A percentile compares a stretch with the other conserved stretches of the same genome.
Conservation (phyloP, 2,888 invertebrate species). For the Melipona beecheii region DNA sequence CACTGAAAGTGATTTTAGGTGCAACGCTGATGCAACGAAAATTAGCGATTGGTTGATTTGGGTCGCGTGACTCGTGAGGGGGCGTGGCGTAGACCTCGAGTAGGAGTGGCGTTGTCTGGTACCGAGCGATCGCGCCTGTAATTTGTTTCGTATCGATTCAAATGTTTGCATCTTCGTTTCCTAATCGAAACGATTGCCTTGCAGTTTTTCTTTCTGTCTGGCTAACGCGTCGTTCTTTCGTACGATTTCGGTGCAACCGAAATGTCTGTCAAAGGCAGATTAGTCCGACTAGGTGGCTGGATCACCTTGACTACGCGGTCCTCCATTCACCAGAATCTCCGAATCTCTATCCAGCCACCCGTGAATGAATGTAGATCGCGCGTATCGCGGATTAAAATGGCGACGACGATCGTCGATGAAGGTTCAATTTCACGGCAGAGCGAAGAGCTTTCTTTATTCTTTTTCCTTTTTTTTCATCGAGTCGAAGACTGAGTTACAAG, state of each 20-base stretch:
- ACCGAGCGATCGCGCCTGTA: too few relatives aligned
- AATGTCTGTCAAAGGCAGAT: neutral
- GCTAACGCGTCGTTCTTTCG: neutral
- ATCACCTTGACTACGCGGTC: neutral
- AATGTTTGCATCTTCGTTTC: too few relatives aligned
- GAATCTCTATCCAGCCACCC: neutral
- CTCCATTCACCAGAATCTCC: neutral
- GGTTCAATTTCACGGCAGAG: neutral
- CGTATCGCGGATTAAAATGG: neutral
- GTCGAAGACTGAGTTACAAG: slow-evolving; percentile 37
- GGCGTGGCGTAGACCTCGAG: too few relatives aligned
- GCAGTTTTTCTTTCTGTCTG: neutral
- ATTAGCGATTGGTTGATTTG: too few relatives aligned
- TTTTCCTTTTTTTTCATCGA: neutral
- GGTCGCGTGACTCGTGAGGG: too few relatives aligned
- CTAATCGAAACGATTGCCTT: too few relatives aligned
- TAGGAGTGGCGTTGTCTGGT: too few relatives aligned
- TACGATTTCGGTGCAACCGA: neutral
- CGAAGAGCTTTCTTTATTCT: neutral
- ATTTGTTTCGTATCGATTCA: too few relatives aligned
- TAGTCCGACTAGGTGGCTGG: slow-evolving; percentile 2
- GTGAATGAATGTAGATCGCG: slow-evolving; percentile 1
- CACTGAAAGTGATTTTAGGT: too few relatives aligned
- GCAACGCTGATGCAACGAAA: too few relatives aligned
- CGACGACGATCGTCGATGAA: neutral